These are phyloP conservation scores for Serilophus lunatus DNA, from an alignment of 2,113 vertebrate species.

Conservation along the genomic window DNA sequence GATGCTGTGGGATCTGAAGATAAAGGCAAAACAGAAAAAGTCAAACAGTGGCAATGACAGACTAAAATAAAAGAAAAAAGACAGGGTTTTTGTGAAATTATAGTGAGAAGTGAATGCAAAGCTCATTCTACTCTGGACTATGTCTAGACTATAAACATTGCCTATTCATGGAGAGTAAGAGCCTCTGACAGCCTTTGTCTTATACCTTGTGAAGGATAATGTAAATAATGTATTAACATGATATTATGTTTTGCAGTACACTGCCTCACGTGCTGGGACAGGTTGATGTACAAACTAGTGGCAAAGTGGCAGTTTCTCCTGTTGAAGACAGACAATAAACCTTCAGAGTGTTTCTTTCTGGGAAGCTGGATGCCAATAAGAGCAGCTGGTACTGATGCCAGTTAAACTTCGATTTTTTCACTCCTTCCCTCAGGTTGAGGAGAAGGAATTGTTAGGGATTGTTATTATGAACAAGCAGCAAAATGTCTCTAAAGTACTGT, in stretches of 20 bases:
- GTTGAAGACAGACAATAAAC: neutral
- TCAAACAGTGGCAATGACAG: neutral
- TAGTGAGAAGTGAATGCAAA: neutral
- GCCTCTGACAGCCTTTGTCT: neutral
- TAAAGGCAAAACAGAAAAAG: neutral
- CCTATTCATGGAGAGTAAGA: neutral
- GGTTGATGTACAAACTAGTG: neutral
- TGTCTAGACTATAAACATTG: neutral
- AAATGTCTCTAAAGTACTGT: neutral
- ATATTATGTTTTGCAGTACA: neutral
- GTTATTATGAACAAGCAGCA: neutral
- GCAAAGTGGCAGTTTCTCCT: neutral
- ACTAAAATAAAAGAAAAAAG: neutral
- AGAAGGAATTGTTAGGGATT: neutral
- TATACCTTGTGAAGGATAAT: neutral
- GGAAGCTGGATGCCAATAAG: neutral
- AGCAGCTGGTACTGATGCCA: neutral
- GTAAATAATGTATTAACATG: neutral
- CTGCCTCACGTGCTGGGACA: neutral
- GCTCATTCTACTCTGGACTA: neutral
- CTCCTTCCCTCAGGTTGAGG: neutral
- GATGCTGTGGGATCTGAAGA: conserved; percentile 30
- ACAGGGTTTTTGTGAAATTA: neutral
- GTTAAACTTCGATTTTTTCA: neutral
- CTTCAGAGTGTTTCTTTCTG: neutral